Evolutionary conservation across 1,140 invertebrate species (phyloP).

Genomic region (Pseudomyrmex dendroicus): DNA sequence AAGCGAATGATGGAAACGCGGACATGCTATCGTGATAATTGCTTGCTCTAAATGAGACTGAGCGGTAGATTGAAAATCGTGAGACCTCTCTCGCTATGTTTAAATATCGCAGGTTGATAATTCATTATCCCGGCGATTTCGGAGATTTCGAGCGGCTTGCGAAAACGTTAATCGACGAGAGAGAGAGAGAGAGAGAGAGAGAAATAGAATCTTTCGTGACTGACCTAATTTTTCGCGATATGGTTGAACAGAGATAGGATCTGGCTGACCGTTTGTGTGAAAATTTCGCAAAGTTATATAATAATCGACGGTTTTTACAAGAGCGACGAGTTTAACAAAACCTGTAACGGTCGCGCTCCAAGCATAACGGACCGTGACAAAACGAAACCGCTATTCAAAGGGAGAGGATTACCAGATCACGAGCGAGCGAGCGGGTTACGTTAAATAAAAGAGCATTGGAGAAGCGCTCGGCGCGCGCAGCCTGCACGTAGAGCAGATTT

Average conservation of each 20-base stretch:
- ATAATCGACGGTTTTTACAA: neutral
- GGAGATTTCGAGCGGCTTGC: neutral
- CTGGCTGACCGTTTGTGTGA: neutral
- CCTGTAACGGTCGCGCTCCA: neutral
- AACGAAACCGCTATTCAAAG: neutral
- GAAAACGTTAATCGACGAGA: neutral
- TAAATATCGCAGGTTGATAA: slow-evolving; percentile 24
- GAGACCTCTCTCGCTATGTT: slow-evolving; percentile 1
- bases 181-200: slow-evolving; percentile 23
- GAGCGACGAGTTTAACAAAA: too few species aligned
- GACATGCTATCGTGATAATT: slow-evolving; percentile 19
- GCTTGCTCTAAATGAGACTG: neutral
- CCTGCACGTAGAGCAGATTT: neutral
- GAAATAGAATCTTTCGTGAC: neutral
- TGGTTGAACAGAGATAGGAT: neutral
- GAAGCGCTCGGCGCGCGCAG: neutral
- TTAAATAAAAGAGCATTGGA: neutral
- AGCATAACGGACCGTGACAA: neutral
- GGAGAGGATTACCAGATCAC: neutral
- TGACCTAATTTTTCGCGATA: neutral
- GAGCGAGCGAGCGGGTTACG: too few species aligned
- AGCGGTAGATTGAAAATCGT: slow-evolving; percentile 39
- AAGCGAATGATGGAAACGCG: neutral
- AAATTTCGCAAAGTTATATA: neutral
- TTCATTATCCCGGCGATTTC: slow-evolving; percentile 21